Evolutionary conservation across 2,888 invertebrate genomes (phyloP), one percentile per base, ranked within the genome.

Genomic region (Dryobotodes eremita): DNA sequence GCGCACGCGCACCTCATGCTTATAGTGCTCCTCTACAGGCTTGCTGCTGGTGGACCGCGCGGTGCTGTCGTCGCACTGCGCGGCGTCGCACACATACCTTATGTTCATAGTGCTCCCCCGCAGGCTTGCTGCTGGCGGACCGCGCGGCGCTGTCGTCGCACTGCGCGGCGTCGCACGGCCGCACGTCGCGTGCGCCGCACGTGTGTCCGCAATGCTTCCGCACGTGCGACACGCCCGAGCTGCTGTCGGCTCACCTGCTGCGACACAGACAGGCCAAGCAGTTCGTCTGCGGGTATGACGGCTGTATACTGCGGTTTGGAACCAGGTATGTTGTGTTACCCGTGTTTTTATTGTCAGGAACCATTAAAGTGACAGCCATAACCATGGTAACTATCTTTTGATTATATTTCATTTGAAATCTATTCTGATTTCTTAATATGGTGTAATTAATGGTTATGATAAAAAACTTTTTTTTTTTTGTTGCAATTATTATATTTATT

Each of bases 211-310:
- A 83, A 17, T 95, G 95, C 91, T 94, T 93, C 92, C 84, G 86
- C 78, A 74, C 84, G 71, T 83, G 86, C 84, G 82, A 86, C 48
- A 73, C 89, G 64, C 83, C 90, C 26, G 93, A 89, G 80, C 89
- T 90, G 87, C 90, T 93, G 73, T 87, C 91, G 6, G 95, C 95
- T 78, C 96, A 96, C 90, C 79, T 87, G 90, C 92, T 95, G 87
- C 87, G 91, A 2, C 96, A 96, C 90, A 89, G 94, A 0, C 94
- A 93, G 89, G 94, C 94, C 69, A 90, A 91, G 69, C 94, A 94
- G 87, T 96, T 94, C 92, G 94, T 96, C 31, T 96, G 96, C 92
- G 96, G 96, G 0, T 95, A 96, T 90, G 95, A 94, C 85, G 94
- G 92, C 55, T 96, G 96, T 89, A 96, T 96, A 65, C 93, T 96